Evolutionary conservation across 2,797 vertebrate species (phyloP), one percentile per base, ranked within the genome.

Genomic region (Takifugu ocellatus): DNA sequence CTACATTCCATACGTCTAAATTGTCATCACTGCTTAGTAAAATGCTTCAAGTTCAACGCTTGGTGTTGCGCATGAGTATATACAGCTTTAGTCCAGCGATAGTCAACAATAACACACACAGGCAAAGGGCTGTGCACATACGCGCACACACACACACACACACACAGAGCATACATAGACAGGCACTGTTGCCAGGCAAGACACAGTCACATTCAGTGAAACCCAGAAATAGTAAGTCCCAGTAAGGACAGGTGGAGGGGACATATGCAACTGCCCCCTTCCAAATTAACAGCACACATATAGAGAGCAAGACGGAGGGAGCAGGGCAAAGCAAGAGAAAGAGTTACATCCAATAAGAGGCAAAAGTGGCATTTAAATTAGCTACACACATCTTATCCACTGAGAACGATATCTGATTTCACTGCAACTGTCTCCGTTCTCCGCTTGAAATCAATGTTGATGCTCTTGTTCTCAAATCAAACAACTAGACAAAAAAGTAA

Each of bases 171-270:
- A 53, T n/a, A 55, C 48, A 56, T 49, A 70, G 25, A 66, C 51
- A 56, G 25, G 7, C 55, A 54, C 77, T 75, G 82, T 84, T 84
- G 77, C 71, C 77, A 80, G 79, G 82, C 75, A 59, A 77, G 75
- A 68, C 64, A 70, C 51, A 76, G 73, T 70, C 69, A 56, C 56
- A 48, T 77, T 77, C 64, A 69, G 67, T 55, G 61, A 39, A 59
- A 74, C 67, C 82, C 79, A 82, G 66, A 74, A 83, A 82, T 57
- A 72, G 79, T 39, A 39, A 77, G 76, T 65, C 69, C 49, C 63
- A 82, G 69, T 31, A 68, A 80, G 59, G 57, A 80, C 79, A 83
- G 81, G 81, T 82, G 78, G 75, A 79, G 60, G 63, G 77, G 72
- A 57, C 71, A 71, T 64, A 69, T 39, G 52, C 57, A 65, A 58